A percentile compares a stretch with the other conserved stretches of the same genome.
Conservation (phyloP, 2,888 invertebrate genomes). For the Reticulitermes lucifugus region DNA sequence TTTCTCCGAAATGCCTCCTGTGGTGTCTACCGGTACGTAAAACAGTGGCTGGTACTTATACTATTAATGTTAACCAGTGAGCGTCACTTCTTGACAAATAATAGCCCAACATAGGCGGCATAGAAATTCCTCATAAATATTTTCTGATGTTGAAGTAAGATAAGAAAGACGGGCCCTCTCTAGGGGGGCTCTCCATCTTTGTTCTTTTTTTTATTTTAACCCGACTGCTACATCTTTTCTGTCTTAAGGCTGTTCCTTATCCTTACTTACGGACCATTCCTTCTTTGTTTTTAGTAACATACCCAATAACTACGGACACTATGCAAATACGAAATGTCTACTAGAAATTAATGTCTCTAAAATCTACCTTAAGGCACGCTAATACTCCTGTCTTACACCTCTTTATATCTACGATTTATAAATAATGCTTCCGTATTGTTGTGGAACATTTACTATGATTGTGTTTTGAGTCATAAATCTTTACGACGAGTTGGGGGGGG, state of each 20-base stretch:
- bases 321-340: too few relatives aligned
- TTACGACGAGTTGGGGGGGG: too few relatives aligned
- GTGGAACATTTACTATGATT: too few relatives aligned
- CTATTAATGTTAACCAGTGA: not conserved
- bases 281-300: not conserved
- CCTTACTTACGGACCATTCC: not conserved
- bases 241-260: not conserved
- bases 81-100: conserved; percentile 38
- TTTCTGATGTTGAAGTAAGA: conserved; percentile 31
- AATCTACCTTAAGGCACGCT: too few relatives aligned
- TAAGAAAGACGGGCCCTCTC: conserved; percentile 22
- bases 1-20: conserved; percentile 12
- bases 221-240: not conserved
- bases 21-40: conserved; percentile 34
- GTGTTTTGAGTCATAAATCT: too few relatives aligned
- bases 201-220: not conserved
- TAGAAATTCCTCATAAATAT: conserved; percentile 36
- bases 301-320: too few relatives aligned
- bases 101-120: conserved; percentile 24
- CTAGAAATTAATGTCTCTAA: too few relatives aligned
- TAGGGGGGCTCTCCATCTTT: not conserved
- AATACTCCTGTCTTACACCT: too few relatives aligned
- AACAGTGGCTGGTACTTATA: conserved; percentile 41
- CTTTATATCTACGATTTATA: too few relatives aligned
- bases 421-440: too few relatives aligned